These are phyloP conservation scores for Microtus richardsoni DNA, from an alignment of 2,113 vertebrate species.

Conservation along the genomic window DNA sequence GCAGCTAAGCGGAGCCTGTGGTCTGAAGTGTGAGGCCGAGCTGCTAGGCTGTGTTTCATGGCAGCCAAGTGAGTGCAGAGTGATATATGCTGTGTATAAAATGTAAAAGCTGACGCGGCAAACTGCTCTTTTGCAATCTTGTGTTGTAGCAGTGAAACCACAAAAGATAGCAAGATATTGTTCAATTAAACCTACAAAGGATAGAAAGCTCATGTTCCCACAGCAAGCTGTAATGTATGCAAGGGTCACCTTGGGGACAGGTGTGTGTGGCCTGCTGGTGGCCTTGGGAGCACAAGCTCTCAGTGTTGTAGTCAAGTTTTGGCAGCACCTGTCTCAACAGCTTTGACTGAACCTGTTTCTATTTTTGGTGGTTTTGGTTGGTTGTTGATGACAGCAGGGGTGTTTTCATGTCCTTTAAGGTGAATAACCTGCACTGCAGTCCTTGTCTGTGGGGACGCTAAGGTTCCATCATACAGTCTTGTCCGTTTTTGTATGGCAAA, in stretches of 20 bases:
- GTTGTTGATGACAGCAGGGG: background rate
- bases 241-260: too few species aligned
- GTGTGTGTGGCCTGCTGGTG: background rate
- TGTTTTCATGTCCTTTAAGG: background rate
- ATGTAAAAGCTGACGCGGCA: background rate
- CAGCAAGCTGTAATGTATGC: background rate
- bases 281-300: background rate
- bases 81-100: background rate
- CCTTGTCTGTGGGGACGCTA: background rate
- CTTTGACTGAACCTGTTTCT: conserved; percentile 19
- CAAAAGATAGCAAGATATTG: background rate
- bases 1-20: background rate
- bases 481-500: background rate
- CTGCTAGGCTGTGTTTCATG: background rate
- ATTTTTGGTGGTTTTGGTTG: background rate
- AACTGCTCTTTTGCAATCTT: background rate
- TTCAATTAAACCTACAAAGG: background rate
- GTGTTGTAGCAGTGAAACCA: background rate
- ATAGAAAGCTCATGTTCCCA: background rate
- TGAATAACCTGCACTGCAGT: background rate
- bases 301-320: background rate
- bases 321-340: background rate
- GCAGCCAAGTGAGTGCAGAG: background rate
- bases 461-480: background rate
- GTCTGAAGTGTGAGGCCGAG: background rate